Evolutionary conservation across 2,113 vertebrate species (phyloP), one percentile per base, ranked within the genome.

Genomic region (Edolisoma coerulescens): DNA sequence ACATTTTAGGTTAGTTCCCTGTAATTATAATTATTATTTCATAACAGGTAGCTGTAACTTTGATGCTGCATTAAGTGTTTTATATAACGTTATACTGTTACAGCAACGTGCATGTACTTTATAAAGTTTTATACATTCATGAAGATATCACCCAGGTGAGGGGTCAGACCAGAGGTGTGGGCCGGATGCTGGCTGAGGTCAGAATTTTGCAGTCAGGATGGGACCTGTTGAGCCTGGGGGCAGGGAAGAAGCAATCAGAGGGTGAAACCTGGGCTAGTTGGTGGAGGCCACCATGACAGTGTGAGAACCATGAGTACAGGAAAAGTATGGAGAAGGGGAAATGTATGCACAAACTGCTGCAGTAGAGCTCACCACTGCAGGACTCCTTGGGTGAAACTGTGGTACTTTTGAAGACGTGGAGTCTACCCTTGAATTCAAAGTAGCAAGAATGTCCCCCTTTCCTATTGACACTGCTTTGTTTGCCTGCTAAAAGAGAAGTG

Each of bases 91-190:
- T 82, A 23, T 30, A 15, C 19, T 2, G 1, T n/a, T 73, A 37
- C 12, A 79, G 27, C 13, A 68, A 24, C 18, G 21, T 30, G 12
- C 21, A 13, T 10, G 6, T 4, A 11, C 21, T 83, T 82, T 54
- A 27, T 47, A 44, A 59, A 68, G 18, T 20, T n/a, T 45, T 63
- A 20, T 30, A 16, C 8, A 12, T 52, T 50, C 16, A 22, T 30
- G 33, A 56, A 47, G 27, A 32, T 32, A 33, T 56, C 27, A 35
- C 27, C 22, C 18, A 19, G 0, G 1, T 1, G 4, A 91, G 13
- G 7, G 8, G 6, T 24, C 0, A 0, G 45, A 28, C 1, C 14
- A 39, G n/a, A 70, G 50, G 19, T 54, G 27, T 32, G 27, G 47
- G 23, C 9, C 42, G 39, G 50, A 13, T 67, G 32, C 45, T 74